phyloP scores from a whole-genome alignment of 2,888 invertebrate species.

The Dryococelus australis region DNA sequence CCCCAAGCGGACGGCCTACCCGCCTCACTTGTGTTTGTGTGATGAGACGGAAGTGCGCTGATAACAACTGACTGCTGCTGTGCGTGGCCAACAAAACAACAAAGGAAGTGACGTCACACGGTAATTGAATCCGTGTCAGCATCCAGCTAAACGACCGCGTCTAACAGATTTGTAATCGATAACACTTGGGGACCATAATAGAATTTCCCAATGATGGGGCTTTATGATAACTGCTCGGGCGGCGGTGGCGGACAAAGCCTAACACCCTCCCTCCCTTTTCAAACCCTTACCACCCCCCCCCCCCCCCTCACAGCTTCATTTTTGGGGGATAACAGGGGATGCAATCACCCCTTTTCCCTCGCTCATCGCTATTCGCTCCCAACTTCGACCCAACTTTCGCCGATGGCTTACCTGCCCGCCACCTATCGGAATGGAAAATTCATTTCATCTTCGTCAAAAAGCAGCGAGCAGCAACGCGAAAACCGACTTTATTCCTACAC shows the following conservation, averaged over 20 bases:
- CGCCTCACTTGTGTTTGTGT: conserved; percentile 39
- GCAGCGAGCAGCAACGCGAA: neutral
- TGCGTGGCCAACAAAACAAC: conserved; percentile 27
- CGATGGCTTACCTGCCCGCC: neutral
- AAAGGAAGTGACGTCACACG: conserved; percentile 42
- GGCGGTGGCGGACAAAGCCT: conserved; percentile 1
- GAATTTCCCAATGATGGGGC: conserved; percentile 28
- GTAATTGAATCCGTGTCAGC: conserved; percentile 40
- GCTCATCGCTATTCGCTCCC: neutral
- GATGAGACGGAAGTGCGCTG: conserved; percentile 39
- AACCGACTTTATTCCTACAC: neutral
- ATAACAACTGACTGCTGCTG: conserved; percentile 35
- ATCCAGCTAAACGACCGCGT: conserved; percentile 29
- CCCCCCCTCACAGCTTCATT: neutral
- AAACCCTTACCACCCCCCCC: neutral
- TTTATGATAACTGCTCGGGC: conserved; percentile 8
- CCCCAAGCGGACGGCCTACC: neutral
- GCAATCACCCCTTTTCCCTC: neutral
- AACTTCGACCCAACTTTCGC: neutral
- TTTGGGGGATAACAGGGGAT: neutral
- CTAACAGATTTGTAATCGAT: conserved; percentile 31
- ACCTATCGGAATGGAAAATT: neutral
- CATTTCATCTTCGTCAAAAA: neutral
- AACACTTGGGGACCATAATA: conserved; percentile 29
- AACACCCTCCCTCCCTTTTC: neutral